phyloP scores from a whole-genome alignment of 2,113 vertebrate species.

The Tetrax tetrax region DNA sequence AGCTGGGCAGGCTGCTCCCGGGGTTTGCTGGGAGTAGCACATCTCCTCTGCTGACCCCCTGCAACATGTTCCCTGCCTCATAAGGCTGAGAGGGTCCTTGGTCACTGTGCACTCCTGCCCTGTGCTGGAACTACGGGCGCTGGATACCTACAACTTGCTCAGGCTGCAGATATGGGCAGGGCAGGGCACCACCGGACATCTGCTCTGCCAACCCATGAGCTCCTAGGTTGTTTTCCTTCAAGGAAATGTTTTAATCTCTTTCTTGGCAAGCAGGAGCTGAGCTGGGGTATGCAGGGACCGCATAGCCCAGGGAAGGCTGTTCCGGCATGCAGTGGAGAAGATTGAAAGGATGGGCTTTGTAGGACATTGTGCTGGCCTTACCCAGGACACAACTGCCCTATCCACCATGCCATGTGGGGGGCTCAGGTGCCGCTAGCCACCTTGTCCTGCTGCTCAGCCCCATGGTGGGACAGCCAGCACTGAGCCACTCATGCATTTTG shows the following conservation, averaged over 20 bases:
- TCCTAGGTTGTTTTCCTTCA: neutral
- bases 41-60: neutral
- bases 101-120: neutral
- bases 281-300: neutral
- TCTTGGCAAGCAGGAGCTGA: neutral
- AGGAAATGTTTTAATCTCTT: neutral
- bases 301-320: neutral
- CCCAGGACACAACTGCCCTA: neutral
- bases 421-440: neutral
- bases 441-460: neutral
- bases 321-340: neutral
- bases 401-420: fast-evolving
- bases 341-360: neutral
- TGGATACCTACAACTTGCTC: neutral
- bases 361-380: neutral
- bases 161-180: neutral
- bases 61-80: fast-evolving
- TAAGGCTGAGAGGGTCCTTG: neutral
- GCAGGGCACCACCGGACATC: fast-evolving
- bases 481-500: neutral
- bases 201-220: neutral
- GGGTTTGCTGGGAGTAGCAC: neutral
- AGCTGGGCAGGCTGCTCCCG: neutral
- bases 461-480: neutral
- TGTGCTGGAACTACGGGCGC: neutral